A percentile compares a stretch with the other conserved stretches of the same genome.
Evolutionary conservation across 2,888 invertebrate genomes (phyloP).

Genomic region (Dorcus hopei): DNA sequence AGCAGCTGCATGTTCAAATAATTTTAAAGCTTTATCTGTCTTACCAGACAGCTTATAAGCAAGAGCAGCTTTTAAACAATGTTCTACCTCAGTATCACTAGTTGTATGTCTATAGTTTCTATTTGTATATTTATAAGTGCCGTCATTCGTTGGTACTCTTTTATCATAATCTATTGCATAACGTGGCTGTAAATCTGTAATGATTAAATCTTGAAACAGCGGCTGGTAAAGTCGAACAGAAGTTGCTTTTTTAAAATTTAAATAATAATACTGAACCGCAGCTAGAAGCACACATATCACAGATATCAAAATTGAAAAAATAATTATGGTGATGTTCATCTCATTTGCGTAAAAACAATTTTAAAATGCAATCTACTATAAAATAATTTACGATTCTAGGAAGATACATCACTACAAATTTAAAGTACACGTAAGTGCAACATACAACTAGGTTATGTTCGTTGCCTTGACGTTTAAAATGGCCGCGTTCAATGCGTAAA

Average conservation of each 20-base stretch:
- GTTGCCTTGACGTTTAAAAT: too few species aligned
- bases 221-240: conserved; percentile 37
- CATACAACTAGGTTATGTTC: background rate
- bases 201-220: conserved; percentile 46
- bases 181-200: conserved; percentile 31
- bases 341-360: conserved; percentile 8
- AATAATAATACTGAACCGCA: conserved; percentile 43
- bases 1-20: conserved; percentile 88
- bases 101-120: conserved; percentile 22
- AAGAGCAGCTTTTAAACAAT: conserved; percentile 77
- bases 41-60: conserved; percentile 83
- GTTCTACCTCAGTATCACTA: conserved; percentile 72
- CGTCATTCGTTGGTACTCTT: conserved; percentile 5
- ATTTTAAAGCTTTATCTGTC: conserved; percentile 77
- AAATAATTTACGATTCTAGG: background rate
- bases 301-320: conserved; percentile 43
- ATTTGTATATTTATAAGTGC: conserved; percentile 18
- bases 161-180: conserved; percentile 29
- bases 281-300: conserved; percentile 45
- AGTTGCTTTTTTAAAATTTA: conserved; percentile 35
- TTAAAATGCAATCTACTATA: background rate
- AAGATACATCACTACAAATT: conserved; percentile 11
- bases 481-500: too few species aligned
- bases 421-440: conserved; percentile 18
- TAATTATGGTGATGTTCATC: conserved; percentile 27